Conservation (phyloP, 2,113 vertebrate genomes). For the Triplophysa dalaica region DNA sequence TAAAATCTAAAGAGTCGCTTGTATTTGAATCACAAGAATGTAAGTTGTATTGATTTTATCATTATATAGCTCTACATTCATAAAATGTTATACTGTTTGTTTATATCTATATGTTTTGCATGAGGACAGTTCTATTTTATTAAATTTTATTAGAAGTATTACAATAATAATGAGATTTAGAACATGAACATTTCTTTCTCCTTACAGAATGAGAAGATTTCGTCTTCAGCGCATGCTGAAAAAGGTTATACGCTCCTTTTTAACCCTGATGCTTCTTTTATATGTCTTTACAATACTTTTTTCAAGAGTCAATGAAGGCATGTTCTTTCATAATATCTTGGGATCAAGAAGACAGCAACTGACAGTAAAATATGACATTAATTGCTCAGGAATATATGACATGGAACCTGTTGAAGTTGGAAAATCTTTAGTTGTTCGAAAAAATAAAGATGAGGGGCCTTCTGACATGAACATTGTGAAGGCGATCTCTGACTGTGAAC, state of each 20-base stretch:
- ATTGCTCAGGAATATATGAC: slow-evolving; percentile 80
- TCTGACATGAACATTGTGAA: slow-evolving; percentile 75
- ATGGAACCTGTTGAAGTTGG: slow-evolving; percentile 85
- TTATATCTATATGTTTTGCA: no score
- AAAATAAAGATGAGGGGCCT: slow-evolving; percentile 68
- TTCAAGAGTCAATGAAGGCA: slow-evolving; percentile 49
- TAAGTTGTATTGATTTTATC: no score
- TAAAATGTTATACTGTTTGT: no score
- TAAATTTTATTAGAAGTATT: no score
- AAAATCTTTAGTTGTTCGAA: slow-evolving; percentile 81
- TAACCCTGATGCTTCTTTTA: slow-evolving; percentile 37
- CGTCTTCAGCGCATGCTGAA: slow-evolving; percentile 58
- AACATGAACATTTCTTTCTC: slow-evolving; percentile 30
- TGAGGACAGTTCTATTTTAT: no score
- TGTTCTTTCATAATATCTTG: slow-evolving; percentile 41
- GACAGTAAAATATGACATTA: slow-evolving; percentile 24
- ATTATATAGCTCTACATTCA: no score
- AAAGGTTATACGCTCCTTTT: slow-evolving; percentile 57
- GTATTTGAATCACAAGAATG: no score
- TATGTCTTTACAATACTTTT: slow-evolving; percentile 41
- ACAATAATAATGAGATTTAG: no score
- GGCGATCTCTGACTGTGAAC: slow-evolving; percentile 73
- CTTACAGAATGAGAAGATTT: slow-evolving; percentile 80
- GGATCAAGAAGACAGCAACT: slow-evolving; percentile 69
- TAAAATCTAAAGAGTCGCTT: no score